phyloP scores from a whole-genome alignment of 1,140 invertebrate genomes.

The Zaprionus ornatus region DNA sequence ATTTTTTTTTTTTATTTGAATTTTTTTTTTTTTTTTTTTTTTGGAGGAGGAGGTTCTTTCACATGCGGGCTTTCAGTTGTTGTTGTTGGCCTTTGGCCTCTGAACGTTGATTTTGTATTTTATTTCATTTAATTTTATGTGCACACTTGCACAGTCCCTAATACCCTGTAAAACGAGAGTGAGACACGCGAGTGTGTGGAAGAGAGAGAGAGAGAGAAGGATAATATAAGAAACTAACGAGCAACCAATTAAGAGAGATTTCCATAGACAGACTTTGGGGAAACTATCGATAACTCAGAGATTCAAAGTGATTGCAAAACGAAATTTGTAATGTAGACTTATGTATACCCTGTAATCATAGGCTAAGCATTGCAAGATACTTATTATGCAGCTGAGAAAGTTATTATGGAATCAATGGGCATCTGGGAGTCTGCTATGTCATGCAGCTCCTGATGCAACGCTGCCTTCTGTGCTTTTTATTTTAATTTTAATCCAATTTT shows the following conservation, averaged over 20 bases:
- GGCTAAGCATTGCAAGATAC: background rate
- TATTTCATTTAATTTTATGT: slow-evolving; percentile 56
- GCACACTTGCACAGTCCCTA: slow-evolving; percentile 10
- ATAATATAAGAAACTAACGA: background rate
- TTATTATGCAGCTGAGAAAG: background rate
- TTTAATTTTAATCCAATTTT: slow-evolving; percentile 77
- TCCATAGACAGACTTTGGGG: background rate
- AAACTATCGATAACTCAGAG: background rate
- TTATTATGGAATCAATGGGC: background rate
- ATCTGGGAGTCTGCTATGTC: background rate
- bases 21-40: background rate
- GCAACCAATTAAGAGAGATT: background rate
- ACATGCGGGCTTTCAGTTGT: slow-evolving; percentile 7
- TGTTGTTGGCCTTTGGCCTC: slow-evolving; percentile 48
- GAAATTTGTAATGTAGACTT: background rate
- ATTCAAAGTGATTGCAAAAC: background rate
- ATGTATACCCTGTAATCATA: background rate
- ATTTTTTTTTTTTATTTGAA: background rate
- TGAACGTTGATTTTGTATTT: slow-evolving; percentile 47
- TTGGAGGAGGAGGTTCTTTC: background rate
- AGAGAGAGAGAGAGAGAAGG: background rate
- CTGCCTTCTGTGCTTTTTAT: slow-evolving; percentile 19
- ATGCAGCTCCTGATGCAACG: background rate
- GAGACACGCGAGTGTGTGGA: background rate
- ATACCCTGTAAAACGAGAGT: background rate